Conservation (phyloP, 2,113 vertebrate species). For the Myotis brandtii region DNA sequence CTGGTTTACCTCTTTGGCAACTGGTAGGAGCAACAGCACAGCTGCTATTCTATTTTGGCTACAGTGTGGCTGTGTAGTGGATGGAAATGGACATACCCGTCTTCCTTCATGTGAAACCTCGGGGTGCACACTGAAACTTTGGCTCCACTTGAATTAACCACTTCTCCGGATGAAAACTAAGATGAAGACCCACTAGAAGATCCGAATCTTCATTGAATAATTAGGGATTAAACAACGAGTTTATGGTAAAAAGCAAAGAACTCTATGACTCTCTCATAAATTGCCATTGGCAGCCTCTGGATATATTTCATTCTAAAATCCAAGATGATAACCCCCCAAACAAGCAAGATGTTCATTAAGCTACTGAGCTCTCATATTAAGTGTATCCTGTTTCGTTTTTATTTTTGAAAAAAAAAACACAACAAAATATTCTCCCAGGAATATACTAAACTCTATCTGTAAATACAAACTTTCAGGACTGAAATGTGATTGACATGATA, state of each 20-base stretch:
- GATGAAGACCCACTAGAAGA: slow-evolving; percentile 70
- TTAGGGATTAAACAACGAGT: slow-evolving; percentile 92
- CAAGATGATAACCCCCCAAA: slow-evolving; percentile 84
- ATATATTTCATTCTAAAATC: slow-evolving; percentile 89
- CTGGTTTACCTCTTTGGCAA: slow-evolving; percentile 86
- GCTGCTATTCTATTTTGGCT: slow-evolving; percentile 84
- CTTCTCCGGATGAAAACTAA: background rate
- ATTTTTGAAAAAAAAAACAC: background rate
- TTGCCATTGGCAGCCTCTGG: slow-evolving; percentile 93
- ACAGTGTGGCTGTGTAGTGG: slow-evolving; percentile 73
- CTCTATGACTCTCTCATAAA: slow-evolving; percentile 92
- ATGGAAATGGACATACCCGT: slow-evolving; percentile 71
- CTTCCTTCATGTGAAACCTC: slow-evolving; percentile 59
- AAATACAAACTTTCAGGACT: background rate
- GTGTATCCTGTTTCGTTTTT: background rate
- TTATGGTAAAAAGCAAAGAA: slow-evolving; percentile 93
- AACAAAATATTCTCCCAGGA: background rate
- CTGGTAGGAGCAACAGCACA: slow-evolving; percentile 88
- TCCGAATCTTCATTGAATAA: slow-evolving; percentile 86
- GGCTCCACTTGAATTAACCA: slow-evolving; percentile 71
- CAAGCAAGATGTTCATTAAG: background rate
- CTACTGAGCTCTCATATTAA: background rate
- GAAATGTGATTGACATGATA: slow-evolving; percentile 4
- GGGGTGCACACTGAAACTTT: slow-evolving; percentile 77
- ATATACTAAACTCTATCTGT: background rate